Percentiles rank a stretch among this genome's conserved stretches.
Conservation (phyloP, 1,140 invertebrate species). For the Phocides pigmalion region DNA sequence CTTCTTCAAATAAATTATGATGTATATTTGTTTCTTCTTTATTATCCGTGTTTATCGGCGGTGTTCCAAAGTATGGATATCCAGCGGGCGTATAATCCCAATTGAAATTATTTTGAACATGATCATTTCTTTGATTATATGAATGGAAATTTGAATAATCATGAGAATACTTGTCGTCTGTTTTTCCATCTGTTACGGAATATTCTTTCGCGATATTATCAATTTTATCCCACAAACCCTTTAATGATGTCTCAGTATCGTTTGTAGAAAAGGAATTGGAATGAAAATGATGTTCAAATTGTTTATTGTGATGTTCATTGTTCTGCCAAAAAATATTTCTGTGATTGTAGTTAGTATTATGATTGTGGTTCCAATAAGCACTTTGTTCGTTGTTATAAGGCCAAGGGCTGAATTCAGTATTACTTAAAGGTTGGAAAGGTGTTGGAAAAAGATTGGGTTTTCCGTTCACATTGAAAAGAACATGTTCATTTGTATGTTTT, state of each 20-base stretch:
- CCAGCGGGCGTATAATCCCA: neutral
- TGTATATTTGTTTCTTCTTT: slow-evolving; percentile 1
- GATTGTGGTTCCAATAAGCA: slow-evolving; percentile 1
- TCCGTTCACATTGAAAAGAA: neutral
- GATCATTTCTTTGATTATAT: neutral
- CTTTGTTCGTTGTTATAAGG: slow-evolving; percentile 13
- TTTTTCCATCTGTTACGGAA: slow-evolving; percentile 9
- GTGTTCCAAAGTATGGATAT: neutral
- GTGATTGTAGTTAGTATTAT: slow-evolving; percentile 1
- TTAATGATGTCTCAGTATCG: neutral
- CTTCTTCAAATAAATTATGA: slow-evolving; percentile 19
- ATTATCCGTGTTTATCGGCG: neutral
- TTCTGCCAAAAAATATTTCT: slow-evolving; percentile 12
- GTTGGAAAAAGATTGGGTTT: slow-evolving; percentile 8
- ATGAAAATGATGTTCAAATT: slow-evolving; percentile 11
- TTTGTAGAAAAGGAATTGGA: neutral
- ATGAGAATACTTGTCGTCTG: slow-evolving; percentile 9
- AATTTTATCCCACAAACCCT: slow-evolving; percentile 26
- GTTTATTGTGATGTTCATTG: slow-evolving; percentile 18
- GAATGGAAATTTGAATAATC: neutral
- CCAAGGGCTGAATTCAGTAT: slow-evolving; percentile 1
- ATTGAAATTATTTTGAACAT: neutral
- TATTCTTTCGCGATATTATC: slow-evolving; percentile 25
- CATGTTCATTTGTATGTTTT: neutral
- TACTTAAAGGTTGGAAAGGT: neutral